Evolutionary conservation across 2,113 vertebrate species (phyloP), one percentile per base, ranked within the genome.

Genomic region (Corythoichthys intestinalis): DNA sequence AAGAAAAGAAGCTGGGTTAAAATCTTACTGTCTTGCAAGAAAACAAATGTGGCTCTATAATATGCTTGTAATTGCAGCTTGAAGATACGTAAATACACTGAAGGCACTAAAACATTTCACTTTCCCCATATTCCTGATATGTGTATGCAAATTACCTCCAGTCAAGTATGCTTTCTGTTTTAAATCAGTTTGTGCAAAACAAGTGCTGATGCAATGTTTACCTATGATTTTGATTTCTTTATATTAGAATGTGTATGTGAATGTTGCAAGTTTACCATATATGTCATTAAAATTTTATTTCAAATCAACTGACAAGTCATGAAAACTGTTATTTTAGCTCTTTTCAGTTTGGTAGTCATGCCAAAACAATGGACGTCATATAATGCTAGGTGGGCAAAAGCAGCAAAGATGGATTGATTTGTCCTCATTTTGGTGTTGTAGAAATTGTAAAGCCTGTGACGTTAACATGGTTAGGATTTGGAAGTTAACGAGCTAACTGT

Each of bases 261-360:
- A 86, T 82, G 82, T 88, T 87, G 82, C 86, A 86, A 82, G 78
- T 83, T 91, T 88, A 74, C 74, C 80, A 87, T 92, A 88, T 89
- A 91, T 71, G 77, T 86, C 89, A 93, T 92, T 93, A 93, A 93
- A 93, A 76, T 88, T 86, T 85, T 71, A 83, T 85, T 90, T 88
- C 34, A 88, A 83, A 47, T 34, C 20, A 63, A 63, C 6, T 63
- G 39, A 62, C 11, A 28, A 46, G 9, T 41, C 44, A 12, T 11
- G 39, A 3, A 47, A 12, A 47, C 28, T 59, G 7, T 41, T 20
- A 10, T 61, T 20, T 20, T 62, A 8, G 20, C 8, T 41, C 38
- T 56, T 35, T 6, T 34, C 53, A 10, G 15, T 52, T 52, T 20
- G 17, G n/a, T 20, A 53, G 17, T 28, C n/a, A 34, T 44, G 1